phyloP scores from a whole-genome alignment of 2,113 vertebrate species.

The Megaptera novaeangliae region DNA sequence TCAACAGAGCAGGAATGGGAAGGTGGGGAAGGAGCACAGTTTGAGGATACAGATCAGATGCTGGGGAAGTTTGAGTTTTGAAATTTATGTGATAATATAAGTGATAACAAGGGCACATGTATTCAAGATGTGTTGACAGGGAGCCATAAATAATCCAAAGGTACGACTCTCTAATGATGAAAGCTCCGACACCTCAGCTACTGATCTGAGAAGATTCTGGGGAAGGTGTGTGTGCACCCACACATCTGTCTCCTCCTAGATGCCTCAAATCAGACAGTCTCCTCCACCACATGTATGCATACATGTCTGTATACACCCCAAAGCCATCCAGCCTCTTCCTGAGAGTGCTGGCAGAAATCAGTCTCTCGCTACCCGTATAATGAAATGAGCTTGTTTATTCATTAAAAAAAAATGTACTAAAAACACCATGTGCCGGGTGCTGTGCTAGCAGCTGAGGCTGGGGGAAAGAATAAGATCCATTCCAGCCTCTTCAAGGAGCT shows the following conservation, averaged over 20 bases:
- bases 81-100: not conserved
- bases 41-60: not conserved
- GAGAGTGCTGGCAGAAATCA: not conserved
- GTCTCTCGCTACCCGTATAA: not conserved
- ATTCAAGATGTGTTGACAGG: not conserved
- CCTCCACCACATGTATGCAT: not conserved
- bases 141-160: not conserved
- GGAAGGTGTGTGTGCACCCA: fast-evolving
- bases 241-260: not conserved
- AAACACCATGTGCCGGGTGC: not conserved
- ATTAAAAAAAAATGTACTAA: not conserved
- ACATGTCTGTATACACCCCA: not conserved
- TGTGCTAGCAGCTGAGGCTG: not conserved
- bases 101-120: not conserved
- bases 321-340: not conserved
- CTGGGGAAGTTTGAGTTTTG: not conserved
- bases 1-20: not conserved
- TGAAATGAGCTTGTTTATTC: not conserved
- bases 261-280: not conserved
- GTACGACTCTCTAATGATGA: not conserved
- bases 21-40: not conserved
- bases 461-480: not conserved
- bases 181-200: not conserved
- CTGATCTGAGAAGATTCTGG: not conserved
- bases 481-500: not conserved